These are phyloP conservation scores for Drosophila repletoides DNA, from an alignment of 1,140 invertebrate species.

Conservation along the genomic window DNA sequence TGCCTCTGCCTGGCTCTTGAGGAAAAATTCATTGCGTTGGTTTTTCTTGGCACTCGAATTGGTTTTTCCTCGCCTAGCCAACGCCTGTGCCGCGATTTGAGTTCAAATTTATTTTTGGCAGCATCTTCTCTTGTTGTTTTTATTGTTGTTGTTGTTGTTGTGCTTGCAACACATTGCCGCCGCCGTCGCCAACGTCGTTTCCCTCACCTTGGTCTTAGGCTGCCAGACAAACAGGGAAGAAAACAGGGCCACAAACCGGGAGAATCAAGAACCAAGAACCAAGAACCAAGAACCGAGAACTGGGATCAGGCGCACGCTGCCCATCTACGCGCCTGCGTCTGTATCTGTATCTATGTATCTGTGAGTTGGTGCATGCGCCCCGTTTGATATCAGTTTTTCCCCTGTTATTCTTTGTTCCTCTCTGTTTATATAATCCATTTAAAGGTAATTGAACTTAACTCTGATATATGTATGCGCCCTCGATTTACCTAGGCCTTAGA, in stretches of 20 bases:
- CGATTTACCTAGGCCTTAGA: conserved; percentile 32
- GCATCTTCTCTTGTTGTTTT: conserved; percentile 33
- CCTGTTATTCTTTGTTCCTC: neutral
- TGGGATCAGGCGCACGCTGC: conserved; percentile 57
- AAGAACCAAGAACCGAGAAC: conserved; percentile 29
- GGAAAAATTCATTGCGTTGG: conserved; percentile 65
- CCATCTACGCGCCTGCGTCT: conserved; percentile 46
- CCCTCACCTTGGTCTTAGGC: conserved; percentile 8
- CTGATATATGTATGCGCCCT: conserved; percentile 13
- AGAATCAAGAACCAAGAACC: neutral
- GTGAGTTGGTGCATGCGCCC: conserved; percentile 34
- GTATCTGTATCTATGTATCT: conserved; percentile 10
- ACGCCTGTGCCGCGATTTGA: conserved; percentile 58
- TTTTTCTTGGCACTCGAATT: conserved; percentile 70
- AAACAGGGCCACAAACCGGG: conserved; percentile 8
- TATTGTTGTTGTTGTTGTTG: neutral
- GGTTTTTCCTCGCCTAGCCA: conserved; percentile 46
- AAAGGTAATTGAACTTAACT: conserved; percentile 75
- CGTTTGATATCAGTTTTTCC: conserved; percentile 51
- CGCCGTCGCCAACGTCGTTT: conserved; percentile 6
- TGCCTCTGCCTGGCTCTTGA: conserved; percentile 48
- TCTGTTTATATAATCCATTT: conserved; percentile 70
- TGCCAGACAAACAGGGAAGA: neutral
- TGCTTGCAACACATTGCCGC: too few species aligned
- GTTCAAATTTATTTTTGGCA: conserved; percentile 81